Conservation (phyloP, 2,113 vertebrate genomes). For the Siphamia tubifer region DNA sequence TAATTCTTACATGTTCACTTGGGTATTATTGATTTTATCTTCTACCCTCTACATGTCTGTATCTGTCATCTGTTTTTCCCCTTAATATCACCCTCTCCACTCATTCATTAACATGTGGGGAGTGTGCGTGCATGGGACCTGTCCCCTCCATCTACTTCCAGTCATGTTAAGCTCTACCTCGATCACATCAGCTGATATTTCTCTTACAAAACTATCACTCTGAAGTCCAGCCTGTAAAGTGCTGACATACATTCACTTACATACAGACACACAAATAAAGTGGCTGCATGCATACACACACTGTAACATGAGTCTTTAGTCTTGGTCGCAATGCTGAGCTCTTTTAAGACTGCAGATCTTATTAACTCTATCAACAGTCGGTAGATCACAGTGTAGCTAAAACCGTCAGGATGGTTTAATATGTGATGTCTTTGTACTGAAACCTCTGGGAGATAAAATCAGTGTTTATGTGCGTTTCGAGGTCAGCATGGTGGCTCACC, state of each 20-base stretch:
- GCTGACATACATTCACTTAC: conserved; percentile 5
- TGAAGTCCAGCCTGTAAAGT: conserved; percentile 2
- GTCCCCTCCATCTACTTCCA: neutral
- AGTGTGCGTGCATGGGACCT: neutral
- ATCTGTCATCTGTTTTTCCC: conserved; percentile 42
- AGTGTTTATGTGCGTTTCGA: neutral
- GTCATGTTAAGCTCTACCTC: neutral
- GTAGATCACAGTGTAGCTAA: conserved; percentile 7
- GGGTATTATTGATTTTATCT: neutral
- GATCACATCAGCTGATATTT: conserved; percentile 7
- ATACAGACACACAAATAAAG: conserved; percentile 1
- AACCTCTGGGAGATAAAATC: conserved; percentile 14
- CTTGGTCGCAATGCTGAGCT: conserved; percentile 13
- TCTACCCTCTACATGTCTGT: neutral
- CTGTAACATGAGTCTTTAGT: conserved; percentile 35
- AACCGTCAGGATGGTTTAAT: conserved; percentile 12
- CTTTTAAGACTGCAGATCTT: conserved; percentile 34
- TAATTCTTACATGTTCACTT: neutral
- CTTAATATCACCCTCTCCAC: conserved; percentile 7
- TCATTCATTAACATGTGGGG: neutral
- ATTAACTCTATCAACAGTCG: conserved; percentile 32
- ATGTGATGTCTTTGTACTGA: conserved; percentile 3
- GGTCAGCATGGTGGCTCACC: conserved; percentile 75
- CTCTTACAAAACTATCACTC: conserved; percentile 25
- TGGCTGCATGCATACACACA: conserved; percentile 7